Evolutionary conservation across 2,113 vertebrate genomes (phyloP).

Genomic region (Galemys pyrenaicus): DNA sequence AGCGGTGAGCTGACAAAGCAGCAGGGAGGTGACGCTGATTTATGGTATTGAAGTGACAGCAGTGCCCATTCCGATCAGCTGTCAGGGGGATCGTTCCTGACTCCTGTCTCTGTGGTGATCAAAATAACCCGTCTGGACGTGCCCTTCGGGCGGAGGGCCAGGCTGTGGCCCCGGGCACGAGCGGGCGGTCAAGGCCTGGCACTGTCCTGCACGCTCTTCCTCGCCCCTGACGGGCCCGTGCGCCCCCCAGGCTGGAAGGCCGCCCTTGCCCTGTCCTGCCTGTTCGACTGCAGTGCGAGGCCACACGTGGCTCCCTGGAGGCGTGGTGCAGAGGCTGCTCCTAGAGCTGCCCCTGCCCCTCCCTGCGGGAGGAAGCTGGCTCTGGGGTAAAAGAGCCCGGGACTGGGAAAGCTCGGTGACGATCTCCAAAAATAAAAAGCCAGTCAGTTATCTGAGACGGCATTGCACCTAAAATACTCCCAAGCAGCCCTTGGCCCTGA

Average conservation of each 20-base stretch:
- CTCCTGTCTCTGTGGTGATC: not conserved
- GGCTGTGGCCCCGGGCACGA: not conserved
- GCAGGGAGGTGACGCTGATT: not conserved
- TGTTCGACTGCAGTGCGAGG: not conserved
- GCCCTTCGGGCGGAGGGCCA: not conserved
- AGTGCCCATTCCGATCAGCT: not conserved
- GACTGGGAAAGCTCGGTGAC: not conserved
- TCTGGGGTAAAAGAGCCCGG: not conserved
- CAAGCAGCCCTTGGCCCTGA: not conserved
- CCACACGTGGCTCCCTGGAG: not conserved
- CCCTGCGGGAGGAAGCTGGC: not conserved
- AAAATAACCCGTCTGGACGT: not conserved
- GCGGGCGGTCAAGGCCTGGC: not conserved
- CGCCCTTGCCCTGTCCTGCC: not conserved
- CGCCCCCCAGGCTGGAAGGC: not conserved
- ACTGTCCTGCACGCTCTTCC: not conserved
- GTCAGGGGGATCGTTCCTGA: not conserved
- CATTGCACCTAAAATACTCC: not conserved
- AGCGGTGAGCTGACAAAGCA: not conserved
- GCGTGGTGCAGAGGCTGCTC: not conserved
- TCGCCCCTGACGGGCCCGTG: not conserved
- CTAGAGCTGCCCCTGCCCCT: not conserved
- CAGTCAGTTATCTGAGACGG: not conserved
- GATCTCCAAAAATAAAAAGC: constrained; percentile 10
- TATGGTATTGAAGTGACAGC: not conserved